phyloP scores from a whole-genome alignment of 2,797 vertebrate genomes.

The Anas capensis region DNA sequence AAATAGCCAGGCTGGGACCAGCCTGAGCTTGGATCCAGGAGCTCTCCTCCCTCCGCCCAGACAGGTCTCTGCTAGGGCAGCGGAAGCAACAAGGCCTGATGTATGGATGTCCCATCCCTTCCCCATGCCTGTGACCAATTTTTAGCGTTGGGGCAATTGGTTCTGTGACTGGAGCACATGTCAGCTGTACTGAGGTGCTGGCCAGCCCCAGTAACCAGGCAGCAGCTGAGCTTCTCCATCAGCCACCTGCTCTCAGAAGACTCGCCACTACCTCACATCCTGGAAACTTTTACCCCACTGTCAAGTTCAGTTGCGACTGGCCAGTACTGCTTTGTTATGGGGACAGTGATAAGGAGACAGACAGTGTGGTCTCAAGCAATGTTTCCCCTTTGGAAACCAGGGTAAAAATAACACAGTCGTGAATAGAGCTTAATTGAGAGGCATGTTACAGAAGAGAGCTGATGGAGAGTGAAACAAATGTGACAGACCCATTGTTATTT shows the following conservation, averaged over 20 bases:
- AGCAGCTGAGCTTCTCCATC: not conserved
- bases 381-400: constrained; percentile 39
- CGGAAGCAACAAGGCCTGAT: not conserved
- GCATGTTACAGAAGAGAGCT: not conserved
- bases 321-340: not conserved
- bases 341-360: constrained; percentile 3
- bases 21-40: no score
- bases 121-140: not conserved
- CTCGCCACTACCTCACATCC: not conserved
- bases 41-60: not conserved
- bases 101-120: not conserved
- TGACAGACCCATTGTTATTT: not conserved
- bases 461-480: not conserved
- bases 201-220: not conserved
- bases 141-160: accelerated
- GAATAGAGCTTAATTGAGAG: not conserved
- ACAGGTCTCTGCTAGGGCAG: not conserved
- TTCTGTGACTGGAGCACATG: not conserved
- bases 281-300: not conserved
- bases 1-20: not conserved
- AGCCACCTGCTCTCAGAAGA: not conserved
- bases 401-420: constrained; percentile 28
- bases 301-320: not conserved
- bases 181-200: accelerated
- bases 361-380: accelerated